phyloP scores from a whole-genome alignment of 2,113 vertebrate species.

The Myxocyprinus asiaticus region DNA sequence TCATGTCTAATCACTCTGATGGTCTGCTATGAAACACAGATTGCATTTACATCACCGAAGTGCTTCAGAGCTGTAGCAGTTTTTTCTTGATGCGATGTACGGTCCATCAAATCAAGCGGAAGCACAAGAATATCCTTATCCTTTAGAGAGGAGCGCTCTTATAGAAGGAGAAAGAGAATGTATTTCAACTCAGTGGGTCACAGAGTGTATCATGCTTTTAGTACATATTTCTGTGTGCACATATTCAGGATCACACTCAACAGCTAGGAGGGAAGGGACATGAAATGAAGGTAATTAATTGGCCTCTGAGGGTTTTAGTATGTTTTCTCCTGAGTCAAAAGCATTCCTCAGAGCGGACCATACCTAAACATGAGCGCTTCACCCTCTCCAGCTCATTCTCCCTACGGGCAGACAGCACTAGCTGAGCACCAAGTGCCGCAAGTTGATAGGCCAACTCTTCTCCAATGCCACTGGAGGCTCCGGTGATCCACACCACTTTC shows the following conservation, averaged over 20 bases:
- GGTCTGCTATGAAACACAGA: background rate
- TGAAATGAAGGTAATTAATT: background rate
- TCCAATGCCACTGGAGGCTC: constrained; percentile 93
- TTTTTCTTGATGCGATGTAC: constrained; percentile 79
- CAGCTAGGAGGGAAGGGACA: background rate
- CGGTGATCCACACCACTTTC: constrained; percentile 93
- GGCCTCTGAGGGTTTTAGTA: background rate
- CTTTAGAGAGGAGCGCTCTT: constrained; percentile 78
- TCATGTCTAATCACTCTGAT: background rate
- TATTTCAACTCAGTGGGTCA: background rate
- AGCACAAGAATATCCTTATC: constrained; percentile 86
- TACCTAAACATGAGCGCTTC: constrained; percentile 85
- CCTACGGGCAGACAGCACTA: constrained; percentile 87
- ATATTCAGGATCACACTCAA: background rate
- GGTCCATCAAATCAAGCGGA: constrained; percentile 86
- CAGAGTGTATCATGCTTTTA: background rate
- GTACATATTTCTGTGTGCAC: background rate
- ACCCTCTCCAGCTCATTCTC: constrained; percentile 84
- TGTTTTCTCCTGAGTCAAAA: background rate
- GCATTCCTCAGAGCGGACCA: constrained; percentile 28
- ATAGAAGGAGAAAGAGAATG: constrained; percentile 9
- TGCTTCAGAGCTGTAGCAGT: constrained; percentile 79
- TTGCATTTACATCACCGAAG: constrained; percentile 84
- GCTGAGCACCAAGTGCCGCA: constrained; percentile 79
- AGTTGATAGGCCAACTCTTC: constrained; percentile 90